These are phyloP conservation scores for Muricea muricata DNA, from an alignment of 92 coral and sea anemone genomes.

Conservation along the genomic window DNA sequence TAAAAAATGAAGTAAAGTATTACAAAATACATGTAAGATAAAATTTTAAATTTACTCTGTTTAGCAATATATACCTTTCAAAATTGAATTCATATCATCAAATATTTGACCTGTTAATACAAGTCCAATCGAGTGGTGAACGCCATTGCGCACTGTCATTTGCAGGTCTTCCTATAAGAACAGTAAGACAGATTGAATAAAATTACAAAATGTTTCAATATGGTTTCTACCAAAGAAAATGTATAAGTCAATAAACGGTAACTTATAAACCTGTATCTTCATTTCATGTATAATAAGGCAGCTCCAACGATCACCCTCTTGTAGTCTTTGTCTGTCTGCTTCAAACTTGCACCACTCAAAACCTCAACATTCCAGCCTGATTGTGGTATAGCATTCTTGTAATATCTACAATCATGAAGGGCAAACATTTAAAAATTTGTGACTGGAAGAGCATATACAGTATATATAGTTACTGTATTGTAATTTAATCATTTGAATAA, in stretches of 20 bases:
- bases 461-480: no score
- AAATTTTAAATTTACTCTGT: not conserved
- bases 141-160: conserved; percentile 27
- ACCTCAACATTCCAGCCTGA: conserved; percentile 62
- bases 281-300: conserved; percentile 67
- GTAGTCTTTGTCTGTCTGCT: conserved; percentile 56
- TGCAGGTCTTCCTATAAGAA: conserved; percentile 31
- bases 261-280: conserved; percentile 65
- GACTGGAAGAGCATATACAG: no score
- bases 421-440: no score
- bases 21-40: not conserved
- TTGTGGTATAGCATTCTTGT: conserved; percentile 60
- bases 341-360: conserved; percentile 66
- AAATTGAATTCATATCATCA: conserved; percentile 37
- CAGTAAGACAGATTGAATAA: not conserved
- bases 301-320: conserved; percentile 68
- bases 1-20: not conserved
- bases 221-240: no score
- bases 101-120: conserved; percentile 15
- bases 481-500: no score
- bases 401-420: conserved; percentile 33
- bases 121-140: not conserved
- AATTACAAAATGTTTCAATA: not conserved
- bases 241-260: not conserved
- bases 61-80: not conserved